Evolutionary conservation across 2,888 invertebrate species (phyloP).

Genomic region (Drosophila paranaensis): DNA sequence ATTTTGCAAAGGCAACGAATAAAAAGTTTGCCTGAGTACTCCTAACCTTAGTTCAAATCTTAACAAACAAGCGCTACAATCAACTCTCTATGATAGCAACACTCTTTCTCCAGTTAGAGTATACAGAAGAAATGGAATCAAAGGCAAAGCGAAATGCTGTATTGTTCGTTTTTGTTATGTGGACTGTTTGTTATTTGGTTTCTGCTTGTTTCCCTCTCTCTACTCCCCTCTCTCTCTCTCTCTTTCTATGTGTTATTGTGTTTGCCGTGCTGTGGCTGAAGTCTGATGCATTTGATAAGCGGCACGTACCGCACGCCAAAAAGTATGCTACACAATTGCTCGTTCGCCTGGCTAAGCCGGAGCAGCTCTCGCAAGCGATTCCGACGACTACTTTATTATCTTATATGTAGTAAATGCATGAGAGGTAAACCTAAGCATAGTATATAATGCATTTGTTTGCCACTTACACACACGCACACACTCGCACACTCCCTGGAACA

Average conservation of each 20-base stretch:
- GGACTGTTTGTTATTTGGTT: constrained; percentile 19
- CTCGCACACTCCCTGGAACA: constrained; percentile 17
- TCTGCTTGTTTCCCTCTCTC: constrained; percentile 1
- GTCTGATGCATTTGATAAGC: constrained; percentile 77
- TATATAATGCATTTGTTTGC: constrained; percentile 69
- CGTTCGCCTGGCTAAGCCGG: constrained; percentile 44
- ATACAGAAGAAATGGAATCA: constrained; percentile 28
- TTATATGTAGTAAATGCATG: constrained; percentile 35
- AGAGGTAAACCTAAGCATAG: constrained; percentile 27
- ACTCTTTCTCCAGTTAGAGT: constrained; percentile 13
- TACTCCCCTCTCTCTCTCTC: not conserved
- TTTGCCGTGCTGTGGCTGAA: constrained; percentile 50
- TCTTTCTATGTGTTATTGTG: constrained; percentile 12
- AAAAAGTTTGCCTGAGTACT: no score
- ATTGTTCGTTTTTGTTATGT: constrained; percentile 25
- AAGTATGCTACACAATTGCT: constrained; percentile 55
- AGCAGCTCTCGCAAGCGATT: constrained; percentile 52
- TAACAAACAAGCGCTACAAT: not conserved
- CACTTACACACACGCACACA: constrained; percentile 45
- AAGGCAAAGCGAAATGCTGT: constrained; percentile 28
- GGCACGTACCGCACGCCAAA: constrained; percentile 73
- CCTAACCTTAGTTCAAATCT: not conserved
- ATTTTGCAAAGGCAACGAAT: no score
- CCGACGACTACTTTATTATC: constrained; percentile 70
- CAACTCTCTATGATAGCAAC: no score